Evolutionary conservation across 1,140 invertebrate species (phyloP).

Genomic region (Aphelinus certus): DNA sequence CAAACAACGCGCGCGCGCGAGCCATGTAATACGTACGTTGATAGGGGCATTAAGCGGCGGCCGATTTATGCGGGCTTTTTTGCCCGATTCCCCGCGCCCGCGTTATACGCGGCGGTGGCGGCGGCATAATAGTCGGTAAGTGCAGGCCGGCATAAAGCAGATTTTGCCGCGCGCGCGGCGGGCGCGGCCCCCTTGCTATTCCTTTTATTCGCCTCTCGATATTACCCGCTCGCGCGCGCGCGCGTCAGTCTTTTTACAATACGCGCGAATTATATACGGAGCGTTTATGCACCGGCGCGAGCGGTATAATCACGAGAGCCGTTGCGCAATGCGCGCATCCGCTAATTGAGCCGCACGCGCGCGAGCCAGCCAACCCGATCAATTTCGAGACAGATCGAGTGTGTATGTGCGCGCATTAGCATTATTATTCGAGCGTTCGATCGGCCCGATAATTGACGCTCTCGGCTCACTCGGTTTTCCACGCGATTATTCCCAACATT

Average conservation of each 20-base stretch:
- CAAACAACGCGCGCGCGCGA: conserved; percentile 57
- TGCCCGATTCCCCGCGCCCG: conserved; percentile 38
- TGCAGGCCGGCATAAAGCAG: conserved; percentile 35
- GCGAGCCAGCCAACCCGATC: neutral
- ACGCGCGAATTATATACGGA: neutral
- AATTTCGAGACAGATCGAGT: neutral
- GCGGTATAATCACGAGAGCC: conserved; percentile 8
- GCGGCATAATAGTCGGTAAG: conserved; percentile 38
- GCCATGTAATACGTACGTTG: conserved; percentile 64
- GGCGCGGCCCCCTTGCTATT: conserved; percentile 4
- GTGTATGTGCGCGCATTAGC: neutral
- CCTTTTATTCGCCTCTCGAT: neutral
- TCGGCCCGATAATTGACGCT: no score
- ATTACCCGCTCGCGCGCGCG: neutral
- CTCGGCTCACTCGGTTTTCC: no score
- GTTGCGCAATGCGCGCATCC: neutral
- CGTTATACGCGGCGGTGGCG: conserved; percentile 21
- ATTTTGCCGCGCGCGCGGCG: conserved; percentile 31
- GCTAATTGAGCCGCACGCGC: conserved; percentile 18
- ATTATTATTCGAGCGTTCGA: neutral
- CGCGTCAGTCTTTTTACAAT: neutral
- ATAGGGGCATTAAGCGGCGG: conserved; percentile 61
- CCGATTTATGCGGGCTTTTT: conserved; percentile 57
- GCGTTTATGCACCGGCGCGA: conserved; percentile 5
- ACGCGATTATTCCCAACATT: no score